Percentiles rank a stretch among this genome's conserved stretches.
phyloP scores from a whole-genome alignment of 2,888 invertebrate genomes.

The Crocallis elinguaria region DNA sequence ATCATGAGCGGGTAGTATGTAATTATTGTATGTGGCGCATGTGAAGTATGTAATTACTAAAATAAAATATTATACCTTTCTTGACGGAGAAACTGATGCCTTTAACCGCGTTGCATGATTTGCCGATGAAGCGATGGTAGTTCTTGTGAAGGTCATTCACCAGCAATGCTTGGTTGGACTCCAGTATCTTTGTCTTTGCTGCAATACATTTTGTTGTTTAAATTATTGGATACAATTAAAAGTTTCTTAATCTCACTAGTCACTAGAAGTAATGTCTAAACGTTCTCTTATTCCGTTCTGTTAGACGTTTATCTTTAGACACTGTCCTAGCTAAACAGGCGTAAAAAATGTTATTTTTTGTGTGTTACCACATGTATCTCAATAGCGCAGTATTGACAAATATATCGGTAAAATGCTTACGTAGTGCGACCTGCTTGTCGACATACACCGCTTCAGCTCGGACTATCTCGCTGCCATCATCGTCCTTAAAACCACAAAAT shows the following conservation, averaged over 20 bases:
- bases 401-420: conserved; percentile 43
- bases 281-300: too few relatives aligned
- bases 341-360: too few relatives aligned
- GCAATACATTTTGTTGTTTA: conserved; percentile 8
- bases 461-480: conserved; percentile 48
- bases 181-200: conserved; percentile 58
- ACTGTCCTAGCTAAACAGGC: too few relatives aligned
- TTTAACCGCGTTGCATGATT: conserved; percentile 81
- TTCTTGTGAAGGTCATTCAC: conserved; percentile 86
- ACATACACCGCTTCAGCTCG: conserved; percentile 62
- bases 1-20: too few relatives aligned
- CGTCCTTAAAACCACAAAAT: neutral
- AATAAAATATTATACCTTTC: too few relatives aligned
- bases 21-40: too few relatives aligned
- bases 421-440: conserved; percentile 52
- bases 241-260: neutral
- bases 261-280: too few relatives aligned
- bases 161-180: conserved; percentile 82
- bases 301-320: too few relatives aligned
- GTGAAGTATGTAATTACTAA: too few relatives aligned
- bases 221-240: neutral
- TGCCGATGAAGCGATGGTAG: conserved; percentile 70
- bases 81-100: conserved; percentile 88
- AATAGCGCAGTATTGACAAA: too few relatives aligned
- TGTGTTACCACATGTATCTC: too few relatives aligned